Conservation (phyloP, 2,113 vertebrate genomes). For the Himantopus leucocephalus region DNA sequence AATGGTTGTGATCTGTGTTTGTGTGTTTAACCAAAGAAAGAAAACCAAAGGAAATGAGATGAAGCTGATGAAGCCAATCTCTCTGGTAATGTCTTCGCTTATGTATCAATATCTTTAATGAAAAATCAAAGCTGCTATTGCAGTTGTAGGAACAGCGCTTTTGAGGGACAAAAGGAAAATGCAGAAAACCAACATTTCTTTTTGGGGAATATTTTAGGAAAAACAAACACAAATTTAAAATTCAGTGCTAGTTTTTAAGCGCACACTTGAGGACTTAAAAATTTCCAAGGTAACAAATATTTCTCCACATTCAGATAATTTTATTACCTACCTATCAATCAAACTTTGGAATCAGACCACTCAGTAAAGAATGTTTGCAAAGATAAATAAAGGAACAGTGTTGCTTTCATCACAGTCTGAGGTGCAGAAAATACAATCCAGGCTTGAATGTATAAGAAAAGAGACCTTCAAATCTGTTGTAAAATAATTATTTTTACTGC, state of each 20-base stretch:
- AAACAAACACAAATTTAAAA: neutral
- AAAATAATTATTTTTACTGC: conserved; percentile 29
- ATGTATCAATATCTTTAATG: conserved; percentile 63
- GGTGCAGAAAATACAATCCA: neutral
- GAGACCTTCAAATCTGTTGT: neutral
- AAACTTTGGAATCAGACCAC: neutral
- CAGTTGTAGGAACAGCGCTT: neutral
- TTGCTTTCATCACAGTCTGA: neutral
- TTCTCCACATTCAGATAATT: neutral
- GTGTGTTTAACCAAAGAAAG: conserved; percentile 28
- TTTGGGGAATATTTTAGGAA: neutral
- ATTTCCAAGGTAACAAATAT: neutral
- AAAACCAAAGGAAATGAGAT: conserved; percentile 25
- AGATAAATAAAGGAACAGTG: neutral
- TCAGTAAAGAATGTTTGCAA: neutral
- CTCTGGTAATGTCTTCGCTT: conserved; percentile 57
- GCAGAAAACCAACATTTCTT: neutral
- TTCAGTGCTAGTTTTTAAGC: neutral
- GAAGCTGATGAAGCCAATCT: conserved; percentile 58
- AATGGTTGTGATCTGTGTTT: conserved; percentile 39
- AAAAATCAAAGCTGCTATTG: conserved; percentile 41
- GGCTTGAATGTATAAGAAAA: neutral
- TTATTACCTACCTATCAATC: neutral
- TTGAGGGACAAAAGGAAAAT: neutral
- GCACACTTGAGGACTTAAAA: neutral